These are phyloP conservation scores for Pelodiscus sinensis DNA, from an alignment of 2,113 vertebrate species.

Conservation along the genomic window DNA sequence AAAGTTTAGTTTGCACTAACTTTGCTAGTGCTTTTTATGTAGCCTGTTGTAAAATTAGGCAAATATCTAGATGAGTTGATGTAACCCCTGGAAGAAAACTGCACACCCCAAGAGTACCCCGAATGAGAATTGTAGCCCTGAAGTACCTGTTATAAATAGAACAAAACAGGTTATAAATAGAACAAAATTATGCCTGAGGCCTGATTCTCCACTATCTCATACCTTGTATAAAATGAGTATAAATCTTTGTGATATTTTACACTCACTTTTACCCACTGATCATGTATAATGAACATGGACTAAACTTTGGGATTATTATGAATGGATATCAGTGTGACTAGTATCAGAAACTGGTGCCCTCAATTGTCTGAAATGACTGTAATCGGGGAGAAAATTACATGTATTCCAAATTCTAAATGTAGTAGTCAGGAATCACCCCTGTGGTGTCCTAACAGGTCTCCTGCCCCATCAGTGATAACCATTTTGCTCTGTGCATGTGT, in stretches of 20 bases:
- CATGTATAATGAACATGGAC: neutral
- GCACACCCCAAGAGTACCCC: too few relatives aligned
- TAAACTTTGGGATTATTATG: neutral
- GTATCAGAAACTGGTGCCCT: neutral
- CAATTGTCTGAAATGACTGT: neutral
- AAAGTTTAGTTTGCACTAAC: too few relatives aligned
- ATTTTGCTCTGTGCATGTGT: too few relatives aligned
- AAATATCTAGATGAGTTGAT: too few relatives aligned
- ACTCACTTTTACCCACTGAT: neutral
- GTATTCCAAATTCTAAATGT: neutral
- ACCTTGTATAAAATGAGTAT: neutral
- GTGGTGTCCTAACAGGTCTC: too few relatives aligned
- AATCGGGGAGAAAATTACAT: neutral
- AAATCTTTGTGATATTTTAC: neutral
- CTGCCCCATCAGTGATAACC: too few relatives aligned
- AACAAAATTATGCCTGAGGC: neutral
- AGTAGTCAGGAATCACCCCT: too few relatives aligned
- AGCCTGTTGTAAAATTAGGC: too few relatives aligned
- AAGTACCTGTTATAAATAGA: neutral
- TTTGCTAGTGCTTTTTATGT: too few relatives aligned
- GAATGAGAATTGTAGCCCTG: too few relatives aligned
- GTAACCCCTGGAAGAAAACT: too few relatives aligned
- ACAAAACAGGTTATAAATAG: neutral
- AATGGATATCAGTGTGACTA: neutral
- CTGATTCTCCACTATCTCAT: neutral